Conservation (phyloP, 2,888 invertebrate species). For the Chrysolina oricalcia region DNA sequence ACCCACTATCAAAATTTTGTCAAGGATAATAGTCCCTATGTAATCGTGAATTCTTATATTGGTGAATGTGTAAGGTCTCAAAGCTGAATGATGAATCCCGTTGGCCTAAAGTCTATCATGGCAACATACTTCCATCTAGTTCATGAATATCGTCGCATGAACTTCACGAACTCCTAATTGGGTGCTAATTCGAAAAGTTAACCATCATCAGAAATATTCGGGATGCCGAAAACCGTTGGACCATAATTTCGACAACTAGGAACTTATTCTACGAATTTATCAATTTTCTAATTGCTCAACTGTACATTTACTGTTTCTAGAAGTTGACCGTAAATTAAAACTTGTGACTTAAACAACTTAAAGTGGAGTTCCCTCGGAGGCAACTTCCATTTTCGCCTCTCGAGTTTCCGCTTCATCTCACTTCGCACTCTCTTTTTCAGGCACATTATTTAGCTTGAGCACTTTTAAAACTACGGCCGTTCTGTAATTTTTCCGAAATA, state of each 20-base stretch:
- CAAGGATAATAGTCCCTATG: too few relatives aligned
- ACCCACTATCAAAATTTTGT: too few relatives aligned
- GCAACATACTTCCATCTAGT: not conserved
- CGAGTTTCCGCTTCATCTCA: conserved; percentile 52
- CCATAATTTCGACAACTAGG: conserved; percentile 43
- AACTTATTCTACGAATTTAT: conserved; percentile 50
- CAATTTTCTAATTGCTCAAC: conserved; percentile 63
- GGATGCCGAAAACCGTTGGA: conserved; percentile 45
- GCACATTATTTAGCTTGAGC: conserved; percentile 51
- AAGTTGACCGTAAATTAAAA: conserved; percentile 65
- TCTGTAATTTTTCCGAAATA: conserved; percentile 56
- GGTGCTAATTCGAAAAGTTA: conserved; percentile 46
- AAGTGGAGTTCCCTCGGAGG: conserved; percentile 52
- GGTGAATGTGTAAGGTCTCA: too few relatives aligned
- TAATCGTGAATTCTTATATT: too few relatives aligned
- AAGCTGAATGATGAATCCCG: too few relatives aligned
- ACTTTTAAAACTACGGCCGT: conserved; percentile 51
- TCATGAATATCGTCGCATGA: conserved; percentile 25
- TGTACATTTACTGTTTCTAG: conserved; percentile 60
- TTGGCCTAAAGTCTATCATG: too few relatives aligned
- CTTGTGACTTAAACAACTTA: conserved; percentile 62
- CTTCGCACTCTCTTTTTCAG: conserved; percentile 51
- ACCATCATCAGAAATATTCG: conserved; percentile 44
- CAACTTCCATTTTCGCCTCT: conserved; percentile 53
- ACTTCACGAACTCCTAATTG: conserved; percentile 43